Conservation (phyloP, 1,140 invertebrate species). For the Microplitis mediator region DNA sequence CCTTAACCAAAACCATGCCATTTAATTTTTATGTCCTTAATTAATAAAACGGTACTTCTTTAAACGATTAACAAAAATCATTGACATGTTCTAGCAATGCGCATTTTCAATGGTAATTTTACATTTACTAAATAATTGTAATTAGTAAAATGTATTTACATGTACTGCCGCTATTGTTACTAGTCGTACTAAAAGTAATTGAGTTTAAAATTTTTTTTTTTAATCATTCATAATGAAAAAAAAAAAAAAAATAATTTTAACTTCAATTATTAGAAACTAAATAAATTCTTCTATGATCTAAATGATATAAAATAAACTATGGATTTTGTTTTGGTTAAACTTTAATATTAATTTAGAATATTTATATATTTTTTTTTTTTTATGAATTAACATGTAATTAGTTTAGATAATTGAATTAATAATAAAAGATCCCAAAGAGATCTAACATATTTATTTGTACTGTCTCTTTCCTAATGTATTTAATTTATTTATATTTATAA, state of each 20-base stretch:
- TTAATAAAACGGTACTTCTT: too few relatives aligned
- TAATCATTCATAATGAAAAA: slow-evolving; percentile 13
- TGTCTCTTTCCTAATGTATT: slow-evolving; percentile 1
- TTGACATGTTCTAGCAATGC: too few relatives aligned
- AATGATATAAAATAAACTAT: too few relatives aligned
- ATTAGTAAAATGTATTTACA: slow-evolving; percentile 5
- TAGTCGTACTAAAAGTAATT: slow-evolving; percentile 5
- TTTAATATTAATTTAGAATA: too few relatives aligned
- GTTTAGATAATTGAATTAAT: too few relatives aligned
- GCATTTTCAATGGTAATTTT: not conserved
- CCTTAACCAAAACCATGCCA: slow-evolving; percentile 38
- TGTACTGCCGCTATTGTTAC: slow-evolving; percentile 11
- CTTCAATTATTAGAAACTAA: not conserved
- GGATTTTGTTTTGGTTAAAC: too few relatives aligned
- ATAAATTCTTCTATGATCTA: too few relatives aligned
- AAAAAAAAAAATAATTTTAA: not conserved
- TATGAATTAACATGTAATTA: too few relatives aligned
- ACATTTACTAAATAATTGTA: not conserved
- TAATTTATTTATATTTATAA: slow-evolving; percentile 1
- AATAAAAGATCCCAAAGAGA: too few relatives aligned
- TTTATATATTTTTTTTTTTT: too few relatives aligned
- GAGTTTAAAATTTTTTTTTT: not conserved
- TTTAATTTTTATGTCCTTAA: slow-evolving; percentile 36
- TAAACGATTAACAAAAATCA: not conserved
- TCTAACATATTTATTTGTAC: too few relatives aligned